A percentile compares a stretch with the other conserved stretches of the same genome.
Evolutionary conservation across 2,113 vertebrate species (phyloP).

Genomic region (Actinemys pallida): DNA sequence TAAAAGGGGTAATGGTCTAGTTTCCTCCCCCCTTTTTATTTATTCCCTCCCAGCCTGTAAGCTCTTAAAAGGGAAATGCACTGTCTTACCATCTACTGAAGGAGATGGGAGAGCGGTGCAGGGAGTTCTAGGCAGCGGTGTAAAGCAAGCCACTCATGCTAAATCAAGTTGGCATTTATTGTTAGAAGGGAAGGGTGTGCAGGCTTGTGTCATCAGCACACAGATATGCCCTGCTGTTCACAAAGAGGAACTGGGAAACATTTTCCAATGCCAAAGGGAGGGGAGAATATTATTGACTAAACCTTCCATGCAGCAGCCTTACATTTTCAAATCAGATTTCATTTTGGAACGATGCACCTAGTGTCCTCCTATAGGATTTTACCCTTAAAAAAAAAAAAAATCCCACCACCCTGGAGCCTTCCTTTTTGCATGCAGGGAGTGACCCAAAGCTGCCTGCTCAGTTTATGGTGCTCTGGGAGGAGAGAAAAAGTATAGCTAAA

Average conservation of each 20-base stretch:
- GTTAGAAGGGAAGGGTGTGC: not conserved
- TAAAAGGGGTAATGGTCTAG: constrained; percentile 25
- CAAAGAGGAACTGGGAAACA: not conserved
- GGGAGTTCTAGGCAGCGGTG: not conserved
- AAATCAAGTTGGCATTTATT: not conserved
- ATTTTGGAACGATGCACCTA: not conserved
- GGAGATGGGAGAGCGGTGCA: not conserved
- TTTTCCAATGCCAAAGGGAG: not conserved
- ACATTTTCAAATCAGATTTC: not conserved
- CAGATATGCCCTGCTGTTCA: not conserved
- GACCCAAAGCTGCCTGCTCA: not conserved
- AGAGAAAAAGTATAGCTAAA: not conserved
- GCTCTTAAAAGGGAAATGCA: constrained; percentile 28
- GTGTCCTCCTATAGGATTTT: not conserved
- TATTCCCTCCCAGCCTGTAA: not conserved
- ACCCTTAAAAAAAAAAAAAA: not conserved
- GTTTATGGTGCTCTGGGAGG: not conserved
- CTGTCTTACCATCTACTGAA: not conserved
- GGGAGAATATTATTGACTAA: not conserved
- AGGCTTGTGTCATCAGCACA: not conserved
- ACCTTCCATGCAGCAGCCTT: not conserved
- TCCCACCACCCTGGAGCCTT: not conserved
- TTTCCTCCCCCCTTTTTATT: not conserved
- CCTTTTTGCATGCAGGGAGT: not conserved
- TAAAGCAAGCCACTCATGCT: not conserved